These are phyloP conservation scores for Lasioglossum vierecki DNA, from an alignment of 2,888 invertebrate species.

Conservation along the genomic window DNA sequence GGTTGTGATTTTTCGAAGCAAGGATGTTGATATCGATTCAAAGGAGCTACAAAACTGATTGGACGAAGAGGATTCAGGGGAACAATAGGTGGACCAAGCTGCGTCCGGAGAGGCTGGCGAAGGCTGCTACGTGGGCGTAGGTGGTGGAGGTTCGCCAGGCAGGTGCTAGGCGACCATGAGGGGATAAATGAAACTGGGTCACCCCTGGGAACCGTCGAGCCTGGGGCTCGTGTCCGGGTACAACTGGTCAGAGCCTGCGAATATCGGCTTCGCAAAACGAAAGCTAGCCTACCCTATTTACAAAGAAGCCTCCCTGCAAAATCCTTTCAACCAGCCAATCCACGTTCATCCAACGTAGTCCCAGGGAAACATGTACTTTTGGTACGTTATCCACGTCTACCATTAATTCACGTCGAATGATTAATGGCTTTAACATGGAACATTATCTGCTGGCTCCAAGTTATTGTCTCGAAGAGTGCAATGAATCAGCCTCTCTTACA, in stretches of 20 bases:
- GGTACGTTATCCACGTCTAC: too few relatives aligned
- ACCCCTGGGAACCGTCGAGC: conserved; percentile 76
- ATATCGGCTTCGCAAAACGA: conserved; percentile 26
- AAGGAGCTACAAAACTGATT: neutral
- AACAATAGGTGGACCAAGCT: conserved; percentile 26
- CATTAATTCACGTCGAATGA: neutral
- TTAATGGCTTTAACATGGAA: neutral
- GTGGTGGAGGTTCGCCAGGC: conserved; percentile 61
- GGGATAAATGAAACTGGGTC: conserved; percentile 75
- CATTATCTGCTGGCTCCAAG: neutral
- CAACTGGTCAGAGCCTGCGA: conserved; percentile 58
- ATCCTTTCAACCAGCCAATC: neutral
- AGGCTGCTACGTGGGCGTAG: conserved; percentile 45
- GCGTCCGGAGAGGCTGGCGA: conserved; percentile 49
- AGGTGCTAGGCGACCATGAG: conserved; percentile 59
- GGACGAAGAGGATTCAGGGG: conserved; percentile 5
- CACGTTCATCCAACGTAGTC: neutral
- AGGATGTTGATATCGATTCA: neutral
- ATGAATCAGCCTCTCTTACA: neutral
- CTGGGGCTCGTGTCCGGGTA: conserved; percentile 68
- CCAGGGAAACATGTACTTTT: too few relatives aligned
- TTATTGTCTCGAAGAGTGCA: neutral
- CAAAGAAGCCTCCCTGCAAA: conserved; percentile 15
- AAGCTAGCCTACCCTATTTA: conserved; percentile 15
- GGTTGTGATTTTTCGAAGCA: neutral